phyloP scores from a whole-genome alignment of 2,797 vertebrate genomes.

The Tragelaphus eurycerus region DNA sequence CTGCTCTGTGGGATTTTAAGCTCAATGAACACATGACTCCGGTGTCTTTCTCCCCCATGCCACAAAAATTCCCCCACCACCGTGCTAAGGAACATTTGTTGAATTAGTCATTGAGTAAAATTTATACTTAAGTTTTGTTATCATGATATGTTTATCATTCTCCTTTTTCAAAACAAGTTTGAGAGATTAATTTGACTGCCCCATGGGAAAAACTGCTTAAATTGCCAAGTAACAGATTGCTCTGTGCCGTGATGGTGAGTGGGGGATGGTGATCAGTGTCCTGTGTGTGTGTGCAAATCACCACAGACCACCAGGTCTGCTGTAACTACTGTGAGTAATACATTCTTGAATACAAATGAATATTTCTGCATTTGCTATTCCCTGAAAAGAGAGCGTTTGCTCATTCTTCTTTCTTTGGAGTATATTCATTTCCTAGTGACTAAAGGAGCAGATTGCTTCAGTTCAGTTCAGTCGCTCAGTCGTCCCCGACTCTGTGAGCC shows the following conservation, averaged over 20 bases:
- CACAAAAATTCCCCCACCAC: neutral
- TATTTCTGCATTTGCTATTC: neutral
- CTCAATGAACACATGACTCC: neutral
- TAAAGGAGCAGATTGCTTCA: neutral
- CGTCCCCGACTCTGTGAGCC: neutral
- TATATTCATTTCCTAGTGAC: neutral
- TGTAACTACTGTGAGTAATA: neutral
- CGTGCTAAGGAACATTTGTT: neutral
- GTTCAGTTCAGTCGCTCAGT: neutral
- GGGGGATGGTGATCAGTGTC: neutral
- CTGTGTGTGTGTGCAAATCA: neutral
- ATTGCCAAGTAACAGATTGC: neutral
- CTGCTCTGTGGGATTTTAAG: neutral
- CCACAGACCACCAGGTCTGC: neutral
- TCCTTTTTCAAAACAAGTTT: neutral
- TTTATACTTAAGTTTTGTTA: neutral
- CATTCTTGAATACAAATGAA: neutral
- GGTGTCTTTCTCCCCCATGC: fast-evolving
- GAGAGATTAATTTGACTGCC: neutral
- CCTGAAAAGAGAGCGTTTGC: neutral
- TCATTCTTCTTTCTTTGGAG: neutral
- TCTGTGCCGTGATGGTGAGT: neutral
- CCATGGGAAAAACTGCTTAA: neutral
- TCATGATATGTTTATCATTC: neutral
- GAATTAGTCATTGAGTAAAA: neutral